Base-by-base conservation (phyloP, 1,140 invertebrate species). In the Helicorthomorpha holstii region DNA sequence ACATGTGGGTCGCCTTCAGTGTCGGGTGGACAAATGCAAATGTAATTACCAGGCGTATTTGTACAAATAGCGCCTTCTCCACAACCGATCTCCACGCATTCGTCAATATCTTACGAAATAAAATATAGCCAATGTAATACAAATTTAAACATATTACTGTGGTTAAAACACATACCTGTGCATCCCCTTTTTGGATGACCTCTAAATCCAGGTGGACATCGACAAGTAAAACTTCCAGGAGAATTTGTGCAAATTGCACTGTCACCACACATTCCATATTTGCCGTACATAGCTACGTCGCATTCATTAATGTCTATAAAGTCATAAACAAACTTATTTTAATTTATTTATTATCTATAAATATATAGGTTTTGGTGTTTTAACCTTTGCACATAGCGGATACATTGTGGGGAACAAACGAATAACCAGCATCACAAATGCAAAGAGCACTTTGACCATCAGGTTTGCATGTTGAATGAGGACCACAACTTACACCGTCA, bases 371-470 rank as follows among this genome's bases (percentile, higher is more conserved):
- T 12, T 41, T 19, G 38, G 19, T 41, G 38, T 41, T 66, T n/a
- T 68, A 60, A 81, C 79, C 80, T 52, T 89, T 77, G 63, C 89
- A 93, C 51, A 88, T 88, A 38, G 85, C 85, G 0, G 82, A 74
- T 53, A 92, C 84, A 60, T 93, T 85, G n/a, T 46, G 52, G 0
- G 88, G 88, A 70, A 91, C 81, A 61, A 86, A 93, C 1, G 85
- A 90, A 84, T 86, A 93, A 0, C 89, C 89, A 49, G 89, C 83
- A 62, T 94, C 84, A 62, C 89, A 94, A 45, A 91, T 83, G 57
- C 89, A 94, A 60, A 87, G 90, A 1, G 86, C 87, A 66, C 91
- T 87, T 44, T 80, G 75, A 27, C 84, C 85, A 57, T 91, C 85
- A 0, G 83, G 78, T 63, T 90, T 88, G 60, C 89, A 94, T 61